Percentiles rank a stretch among this genome's conserved stretches.
Evolutionary conservation across 2,888 invertebrate species (phyloP).

Genomic region (Listrodromus nycthemerus): DNA sequence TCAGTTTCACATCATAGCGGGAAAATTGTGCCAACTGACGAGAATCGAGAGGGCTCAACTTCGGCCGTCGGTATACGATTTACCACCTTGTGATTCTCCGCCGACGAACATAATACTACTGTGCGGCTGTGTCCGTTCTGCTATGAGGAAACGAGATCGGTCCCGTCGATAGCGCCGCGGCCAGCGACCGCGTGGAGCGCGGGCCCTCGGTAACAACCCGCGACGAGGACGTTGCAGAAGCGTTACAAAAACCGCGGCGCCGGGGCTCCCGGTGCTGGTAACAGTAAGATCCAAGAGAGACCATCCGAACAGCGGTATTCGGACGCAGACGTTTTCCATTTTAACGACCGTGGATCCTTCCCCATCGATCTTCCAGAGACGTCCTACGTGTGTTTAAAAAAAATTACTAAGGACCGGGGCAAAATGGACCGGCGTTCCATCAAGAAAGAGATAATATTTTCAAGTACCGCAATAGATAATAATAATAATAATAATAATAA

Average conservation of each 20-base stretch:
- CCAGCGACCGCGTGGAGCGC: slow-evolving; percentile 35
- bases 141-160: slow-evolving; percentile 71
- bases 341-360: slow-evolving; percentile 2
- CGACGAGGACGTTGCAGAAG: slow-evolving; percentile 39
- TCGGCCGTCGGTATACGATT: too few relatives aligned
- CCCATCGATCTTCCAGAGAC: not conserved
- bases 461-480: too few relatives aligned
- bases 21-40: not conserved
- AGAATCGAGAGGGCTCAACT: too few relatives aligned
- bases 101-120: slow-evolving; percentile 47
- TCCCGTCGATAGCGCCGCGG: slow-evolving; percentile 60
- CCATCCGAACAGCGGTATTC: slow-evolving; percentile 9
- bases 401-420: too few relatives aligned
- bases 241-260: slow-evolving; percentile 34
- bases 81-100: too few relatives aligned
- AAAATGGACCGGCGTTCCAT: too few relatives aligned
- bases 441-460: too few relatives aligned
- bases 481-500: too few relatives aligned
- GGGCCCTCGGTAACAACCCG: slow-evolving; percentile 3
- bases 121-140: slow-evolving; percentile 51
- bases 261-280: slow-evolving; percentile 22
- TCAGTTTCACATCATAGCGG: slow-evolving; percentile 12
- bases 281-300: not conserved
- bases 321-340: not conserved
- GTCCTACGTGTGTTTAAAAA: not conserved